Evolutionary conservation across 2,113 vertebrate genomes (phyloP).

Genomic region (Pluvialis apricaria): DNA sequence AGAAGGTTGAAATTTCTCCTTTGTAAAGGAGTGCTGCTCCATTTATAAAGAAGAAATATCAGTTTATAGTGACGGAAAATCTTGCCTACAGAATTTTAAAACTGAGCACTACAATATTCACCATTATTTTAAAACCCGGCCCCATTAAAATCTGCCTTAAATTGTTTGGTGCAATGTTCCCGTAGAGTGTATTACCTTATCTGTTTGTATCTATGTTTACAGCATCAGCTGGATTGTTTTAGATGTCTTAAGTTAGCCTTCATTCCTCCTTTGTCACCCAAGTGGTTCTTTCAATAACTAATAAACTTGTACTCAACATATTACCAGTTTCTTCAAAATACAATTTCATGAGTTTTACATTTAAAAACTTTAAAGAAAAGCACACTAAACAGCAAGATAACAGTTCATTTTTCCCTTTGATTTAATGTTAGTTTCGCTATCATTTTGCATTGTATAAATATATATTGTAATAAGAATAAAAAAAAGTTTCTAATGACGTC

Average conservation of each 20-base stretch:
- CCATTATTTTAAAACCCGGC: background rate
- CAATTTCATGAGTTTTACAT: background rate
- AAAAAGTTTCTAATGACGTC: background rate
- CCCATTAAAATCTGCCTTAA: background rate
- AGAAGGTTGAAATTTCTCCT: background rate
- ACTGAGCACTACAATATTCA: background rate
- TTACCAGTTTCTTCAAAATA: background rate
- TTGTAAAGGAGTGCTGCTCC: background rate
- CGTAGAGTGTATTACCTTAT: background rate
- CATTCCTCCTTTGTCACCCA: background rate
- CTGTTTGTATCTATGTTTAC: background rate
- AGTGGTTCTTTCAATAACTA: background rate
- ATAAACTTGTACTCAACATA: background rate
- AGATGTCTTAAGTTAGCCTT: background rate
- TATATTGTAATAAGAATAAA: background rate
- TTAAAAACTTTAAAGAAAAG: slow-evolving; percentile 17
- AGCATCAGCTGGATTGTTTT: background rate
- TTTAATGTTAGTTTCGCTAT: background rate
- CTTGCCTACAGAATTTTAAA: background rate
- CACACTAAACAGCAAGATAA: background rate
- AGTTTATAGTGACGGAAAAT: background rate
- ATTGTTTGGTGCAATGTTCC: background rate
- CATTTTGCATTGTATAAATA: background rate
- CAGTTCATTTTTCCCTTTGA: background rate
- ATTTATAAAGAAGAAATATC: background rate